Evolutionary conservation across 2,888 invertebrate species (phyloP), one percentile per base, ranked within the genome.

Genomic region (Mimachlamys varia): DNA sequence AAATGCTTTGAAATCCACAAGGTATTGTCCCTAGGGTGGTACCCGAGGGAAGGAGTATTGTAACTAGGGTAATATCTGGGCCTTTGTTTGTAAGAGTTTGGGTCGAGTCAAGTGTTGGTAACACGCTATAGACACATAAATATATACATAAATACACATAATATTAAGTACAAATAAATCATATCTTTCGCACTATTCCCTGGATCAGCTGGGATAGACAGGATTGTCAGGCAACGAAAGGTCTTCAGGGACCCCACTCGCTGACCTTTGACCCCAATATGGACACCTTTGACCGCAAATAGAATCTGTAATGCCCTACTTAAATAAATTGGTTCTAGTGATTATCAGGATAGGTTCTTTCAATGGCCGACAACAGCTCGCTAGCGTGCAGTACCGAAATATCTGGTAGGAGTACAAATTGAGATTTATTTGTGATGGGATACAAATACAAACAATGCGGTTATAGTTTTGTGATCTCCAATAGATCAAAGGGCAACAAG

Each of bases 41-140:
- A 33, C 13, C 76, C 76, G 33, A 12, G 76, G 76, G 12, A 0
- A 33, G 13, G 27, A n/a, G 76, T 33, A 15, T 10, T 33, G 76
- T 76, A 76, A 10, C 76, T 7, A 12, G 27, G 33, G 76, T 76
- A 76, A 76, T 76, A 27, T 33, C 33, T 15, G 27, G 76, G 33
- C 10, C 22, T 22, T 33, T 33, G 2, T n/a, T 76, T 33, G 33
- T 76, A 27, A 27, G 76, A 27, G 76, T 33, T 76, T 76, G 33
- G 33, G 76, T 33, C 33, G 33, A 7, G 76, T 27, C 33, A 27
- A 76, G 33, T 17, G 76, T 4, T 7, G 17, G 22, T 76, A 33
- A 76, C 76, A 76, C 76, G 33, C 76, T 76, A 76, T 76, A 76
- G 76, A 76, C 76, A 76, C 76, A 76, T 76, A 76, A 76, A 76